These are phyloP conservation scores for Cosmia pyralina DNA, from an alignment of 2,888 invertebrate species.

Conservation along the genomic window DNA sequence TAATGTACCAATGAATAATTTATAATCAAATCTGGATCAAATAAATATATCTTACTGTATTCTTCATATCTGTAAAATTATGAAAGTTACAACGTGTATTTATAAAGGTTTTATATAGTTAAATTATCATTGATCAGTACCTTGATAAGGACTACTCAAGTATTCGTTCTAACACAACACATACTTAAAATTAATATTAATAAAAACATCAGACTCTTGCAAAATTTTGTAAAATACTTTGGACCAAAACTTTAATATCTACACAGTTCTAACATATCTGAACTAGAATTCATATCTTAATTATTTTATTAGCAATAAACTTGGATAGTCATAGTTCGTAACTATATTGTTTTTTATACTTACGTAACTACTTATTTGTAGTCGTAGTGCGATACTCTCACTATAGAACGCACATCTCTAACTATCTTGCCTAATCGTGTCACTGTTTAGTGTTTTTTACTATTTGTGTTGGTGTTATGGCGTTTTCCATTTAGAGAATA, in stretches of 20 bases:
- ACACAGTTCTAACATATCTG: slow-evolving; percentile 85
- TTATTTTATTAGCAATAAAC: slow-evolving; percentile 83
- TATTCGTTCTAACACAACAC: slow-evolving; percentile 18
- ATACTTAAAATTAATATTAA: slow-evolving; percentile 20
- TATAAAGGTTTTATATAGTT: slow-evolving; percentile 4
- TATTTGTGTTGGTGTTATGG: slow-evolving; percentile 67
- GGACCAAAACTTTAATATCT: slow-evolving; percentile 84
- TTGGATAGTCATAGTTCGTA: slow-evolving; percentile 71
- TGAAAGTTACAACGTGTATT: slow-evolving; percentile 23
- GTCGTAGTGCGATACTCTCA: slow-evolving; percentile 62
- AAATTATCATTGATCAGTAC: slow-evolving; percentile 5
- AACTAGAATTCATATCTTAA: slow-evolving; percentile 83
- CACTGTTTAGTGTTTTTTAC: slow-evolving; percentile 70
- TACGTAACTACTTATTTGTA: slow-evolving; percentile 62
- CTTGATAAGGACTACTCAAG: slow-evolving; percentile 4
- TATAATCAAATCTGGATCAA: slow-evolving; percentile 6
- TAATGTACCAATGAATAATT: background rate
- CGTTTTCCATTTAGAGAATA: slow-evolving; percentile 67
- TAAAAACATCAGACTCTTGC: slow-evolving; percentile 31
- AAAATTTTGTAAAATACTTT: slow-evolving; percentile 70
- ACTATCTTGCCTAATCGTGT: slow-evolving; percentile 76
- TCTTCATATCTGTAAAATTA: slow-evolving; percentile 12
- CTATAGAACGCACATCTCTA: slow-evolving; percentile 70
- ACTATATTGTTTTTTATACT: slow-evolving; percentile 68
- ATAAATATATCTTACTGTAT: slow-evolving; percentile 26